phyloP scores from a whole-genome alignment of 2,888 invertebrate species.

The Leuctra nigra region DNA sequence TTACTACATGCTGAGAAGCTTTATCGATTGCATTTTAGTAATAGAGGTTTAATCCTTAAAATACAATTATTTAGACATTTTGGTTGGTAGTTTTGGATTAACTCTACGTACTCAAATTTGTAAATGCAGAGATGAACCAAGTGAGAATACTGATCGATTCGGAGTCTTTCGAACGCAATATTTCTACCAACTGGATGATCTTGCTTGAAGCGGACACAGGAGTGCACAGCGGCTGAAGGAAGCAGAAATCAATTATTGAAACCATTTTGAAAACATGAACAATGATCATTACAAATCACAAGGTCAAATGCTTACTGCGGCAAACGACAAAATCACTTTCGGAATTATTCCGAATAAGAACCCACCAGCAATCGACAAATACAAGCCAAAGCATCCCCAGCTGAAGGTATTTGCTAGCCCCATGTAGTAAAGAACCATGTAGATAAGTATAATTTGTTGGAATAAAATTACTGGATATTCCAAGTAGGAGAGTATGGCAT shows the following conservation, averaged over 20 bases:
- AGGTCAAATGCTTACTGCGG: constrained; percentile 52
- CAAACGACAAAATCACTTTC: constrained; percentile 46
- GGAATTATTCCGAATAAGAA: constrained; percentile 46
- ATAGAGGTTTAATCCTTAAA: too few relatives aligned
- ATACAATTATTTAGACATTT: too few relatives aligned
- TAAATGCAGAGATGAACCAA: constrained; percentile 74
- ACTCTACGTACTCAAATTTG: constrained; percentile 65
- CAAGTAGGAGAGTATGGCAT: constrained; percentile 68
- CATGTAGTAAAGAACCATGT: constrained; percentile 62
- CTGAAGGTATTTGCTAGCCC: constrained; percentile 44
- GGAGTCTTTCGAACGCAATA: constrained; percentile 61
- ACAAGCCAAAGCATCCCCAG: constrained; percentile 38
- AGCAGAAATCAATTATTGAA: constrained; percentile 18
- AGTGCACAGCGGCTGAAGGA: constrained; percentile 61
- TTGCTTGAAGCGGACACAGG: constrained; percentile 81
- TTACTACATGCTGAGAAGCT: too few relatives aligned
- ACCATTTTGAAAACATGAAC: too few relatives aligned
- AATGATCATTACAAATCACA: too few relatives aligned
- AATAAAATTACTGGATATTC: constrained; percentile 75
- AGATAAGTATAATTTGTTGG: constrained; percentile 68
- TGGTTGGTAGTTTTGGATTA: too few relatives aligned
- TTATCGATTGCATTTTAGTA: too few relatives aligned
- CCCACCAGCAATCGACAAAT: constrained; percentile 41
- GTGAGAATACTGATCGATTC: constrained; percentile 71
- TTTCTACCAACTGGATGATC: constrained; percentile 67